Conservation (phyloP, 2,797 vertebrate genomes). For the Pampus argenteus region DNA sequence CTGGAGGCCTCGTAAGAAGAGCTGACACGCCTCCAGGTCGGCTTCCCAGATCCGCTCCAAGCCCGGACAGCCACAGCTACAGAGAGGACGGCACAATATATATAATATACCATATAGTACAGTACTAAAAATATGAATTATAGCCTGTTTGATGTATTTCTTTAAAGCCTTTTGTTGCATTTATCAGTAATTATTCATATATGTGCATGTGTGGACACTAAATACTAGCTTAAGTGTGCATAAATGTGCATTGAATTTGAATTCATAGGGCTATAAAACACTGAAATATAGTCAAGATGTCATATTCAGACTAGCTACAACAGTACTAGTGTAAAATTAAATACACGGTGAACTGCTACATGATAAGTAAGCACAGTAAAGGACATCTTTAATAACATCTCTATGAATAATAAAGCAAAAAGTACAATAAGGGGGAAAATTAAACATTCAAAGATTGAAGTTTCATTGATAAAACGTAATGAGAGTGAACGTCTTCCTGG, state of each 20-base stretch:
- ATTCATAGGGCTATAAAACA: neutral
- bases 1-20: constrained; percentile 87
- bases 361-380: constrained; percentile 14
- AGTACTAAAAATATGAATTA: too few species aligned
- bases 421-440: constrained; percentile 17
- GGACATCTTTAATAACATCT: constrained; percentile 48
- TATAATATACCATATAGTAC: neutral
- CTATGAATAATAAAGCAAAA: constrained; percentile 36
- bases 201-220: too few species aligned
- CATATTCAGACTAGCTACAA: neutral
- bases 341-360: neutral
- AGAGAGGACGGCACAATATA: constrained; percentile 40
- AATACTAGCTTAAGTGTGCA: too few species aligned
- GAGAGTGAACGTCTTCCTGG: constrained; percentile 31
- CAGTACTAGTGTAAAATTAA: too few species aligned
- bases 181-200: too few species aligned
- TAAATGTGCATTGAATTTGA: neutral
- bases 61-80: constrained; percentile 85
- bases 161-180: too few species aligned
- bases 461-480: constrained; percentile 48
- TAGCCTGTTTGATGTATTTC: too few species aligned
- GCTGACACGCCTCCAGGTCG: constrained; percentile 91
- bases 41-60: constrained; percentile 91
- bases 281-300: neutral
- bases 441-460: constrained; percentile 39